Conservation (phyloP, 2,888 invertebrate species). For the Oligia fasciuncula region DNA sequence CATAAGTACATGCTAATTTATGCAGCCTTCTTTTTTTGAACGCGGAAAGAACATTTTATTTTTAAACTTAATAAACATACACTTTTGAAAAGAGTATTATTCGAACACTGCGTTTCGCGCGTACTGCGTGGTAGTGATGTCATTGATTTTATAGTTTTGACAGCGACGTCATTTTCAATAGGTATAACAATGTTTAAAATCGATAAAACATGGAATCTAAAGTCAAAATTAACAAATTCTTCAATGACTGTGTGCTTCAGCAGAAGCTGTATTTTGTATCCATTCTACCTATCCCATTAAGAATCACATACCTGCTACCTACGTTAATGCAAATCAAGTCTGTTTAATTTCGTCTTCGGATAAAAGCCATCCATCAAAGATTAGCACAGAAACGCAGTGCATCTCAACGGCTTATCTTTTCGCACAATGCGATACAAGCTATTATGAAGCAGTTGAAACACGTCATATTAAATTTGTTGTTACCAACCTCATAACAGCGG, state of each 20-base stretch:
- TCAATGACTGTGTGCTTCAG: too few species aligned
- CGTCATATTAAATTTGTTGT: conserved; percentile 10
- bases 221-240: not conserved
- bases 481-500: not conserved
- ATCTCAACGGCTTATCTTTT: conserved; percentile 42
- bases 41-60: conserved; percentile 3
- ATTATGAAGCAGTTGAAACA: conserved; percentile 13
- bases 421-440: conserved; percentile 29
- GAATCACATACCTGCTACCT: not conserved
- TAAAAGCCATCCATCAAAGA: conserved; percentile 47
- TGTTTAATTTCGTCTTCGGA: conserved; percentile 42
- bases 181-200: not conserved
- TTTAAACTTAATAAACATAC: not conserved
- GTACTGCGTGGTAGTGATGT: not conserved
- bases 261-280: not conserved
- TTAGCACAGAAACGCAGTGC: conserved; percentile 27
- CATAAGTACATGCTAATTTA: conserved; percentile 46
- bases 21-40: conserved; percentile 36
- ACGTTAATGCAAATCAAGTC: conserved; percentile 31
- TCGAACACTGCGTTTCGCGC: not conserved
- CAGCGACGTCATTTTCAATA: too few species aligned
- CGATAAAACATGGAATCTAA: not conserved
- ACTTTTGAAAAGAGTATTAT: not conserved
- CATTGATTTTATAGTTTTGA: not conserved
- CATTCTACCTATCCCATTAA: not conserved